Percentiles rank a stretch among this genome's conserved stretches.
Conservation (phyloP, 2,888 invertebrate species). For the Heteropelma amictum region DNA sequence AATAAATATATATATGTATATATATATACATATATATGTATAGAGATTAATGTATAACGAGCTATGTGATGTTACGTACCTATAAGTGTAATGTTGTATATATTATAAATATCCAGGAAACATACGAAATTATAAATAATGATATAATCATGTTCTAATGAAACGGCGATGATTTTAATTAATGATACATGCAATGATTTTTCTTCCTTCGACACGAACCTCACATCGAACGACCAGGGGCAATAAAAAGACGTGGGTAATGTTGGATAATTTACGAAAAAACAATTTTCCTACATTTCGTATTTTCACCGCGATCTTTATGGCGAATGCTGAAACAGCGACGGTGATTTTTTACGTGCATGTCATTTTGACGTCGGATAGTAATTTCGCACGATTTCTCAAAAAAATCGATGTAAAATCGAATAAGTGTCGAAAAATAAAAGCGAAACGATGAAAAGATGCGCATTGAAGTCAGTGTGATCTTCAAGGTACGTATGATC, state of each 20-base stretch:
- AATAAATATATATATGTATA: slow-evolving; percentile 33
- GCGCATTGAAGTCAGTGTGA: too few species aligned
- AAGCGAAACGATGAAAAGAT: too few species aligned
- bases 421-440: too few species aligned
- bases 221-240: not conserved
- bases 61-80: slow-evolving; percentile 77
- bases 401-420: too few species aligned
- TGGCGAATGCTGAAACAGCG: too few species aligned
- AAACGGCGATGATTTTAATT: not conserved
- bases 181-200: not conserved
- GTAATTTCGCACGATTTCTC: not conserved
- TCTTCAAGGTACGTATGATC: too few species aligned
- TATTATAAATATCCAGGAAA: slow-evolving; percentile 69
- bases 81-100: slow-evolving; percentile 75
- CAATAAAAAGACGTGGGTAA: too few species aligned
- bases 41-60: slow-evolving; percentile 72
- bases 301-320: too few species aligned
- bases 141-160: slow-evolving; percentile 37
- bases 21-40: slow-evolving; percentile 50
- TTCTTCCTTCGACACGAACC: not conserved
- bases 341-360: too few species aligned
- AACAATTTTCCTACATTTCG: too few species aligned
- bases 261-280: too few species aligned
- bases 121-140: slow-evolving; percentile 65
- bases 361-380: too few species aligned